Evolutionary conservation across 2,113 vertebrate genomes (phyloP).

Genomic region (Hippocampus mohnikei): DNA sequence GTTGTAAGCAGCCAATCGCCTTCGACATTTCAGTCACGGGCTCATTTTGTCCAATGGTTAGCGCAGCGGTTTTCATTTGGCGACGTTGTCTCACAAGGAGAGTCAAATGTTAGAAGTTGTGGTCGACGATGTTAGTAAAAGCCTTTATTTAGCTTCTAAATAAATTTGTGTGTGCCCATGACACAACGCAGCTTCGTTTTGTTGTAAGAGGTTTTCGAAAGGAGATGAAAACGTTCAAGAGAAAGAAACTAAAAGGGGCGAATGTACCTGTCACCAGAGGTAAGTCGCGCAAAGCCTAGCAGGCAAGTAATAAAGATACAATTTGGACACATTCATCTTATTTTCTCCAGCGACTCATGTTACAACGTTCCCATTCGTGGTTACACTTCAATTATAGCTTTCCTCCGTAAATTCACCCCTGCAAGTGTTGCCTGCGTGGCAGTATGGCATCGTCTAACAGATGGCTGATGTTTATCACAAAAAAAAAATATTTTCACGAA

Average conservation of each 20-base stretch:
- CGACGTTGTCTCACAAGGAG: conserved; percentile 1
- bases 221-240: conserved; percentile 68
- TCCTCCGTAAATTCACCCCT: background rate
- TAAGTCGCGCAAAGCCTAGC: conserved; percentile 12
- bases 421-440: background rate
- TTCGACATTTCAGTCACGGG: conserved; percentile 1
- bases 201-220: conserved; percentile 10
- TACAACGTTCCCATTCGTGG: no score
- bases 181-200: background rate
- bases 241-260: conserved; percentile 46
- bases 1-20: conserved; percentile 1
- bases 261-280: conserved; percentile 53
- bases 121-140: background rate
- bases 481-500: background rate
- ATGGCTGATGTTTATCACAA: background rate
- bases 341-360: background rate
- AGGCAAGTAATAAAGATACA: background rate
- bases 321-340: background rate
- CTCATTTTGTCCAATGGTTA: conserved; percentile 31
- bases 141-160: conserved; percentile 13
- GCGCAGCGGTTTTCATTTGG: accelerated
- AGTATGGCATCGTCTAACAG: background rate
- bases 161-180: conserved; percentile 1
- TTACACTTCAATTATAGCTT: background rate
- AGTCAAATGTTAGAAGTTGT: no score